Evolutionary conservation across 1,140 invertebrate genomes (phyloP), one percentile per base, ranked within the genome.

Genomic region (Teleopsis dalmanni): DNA sequence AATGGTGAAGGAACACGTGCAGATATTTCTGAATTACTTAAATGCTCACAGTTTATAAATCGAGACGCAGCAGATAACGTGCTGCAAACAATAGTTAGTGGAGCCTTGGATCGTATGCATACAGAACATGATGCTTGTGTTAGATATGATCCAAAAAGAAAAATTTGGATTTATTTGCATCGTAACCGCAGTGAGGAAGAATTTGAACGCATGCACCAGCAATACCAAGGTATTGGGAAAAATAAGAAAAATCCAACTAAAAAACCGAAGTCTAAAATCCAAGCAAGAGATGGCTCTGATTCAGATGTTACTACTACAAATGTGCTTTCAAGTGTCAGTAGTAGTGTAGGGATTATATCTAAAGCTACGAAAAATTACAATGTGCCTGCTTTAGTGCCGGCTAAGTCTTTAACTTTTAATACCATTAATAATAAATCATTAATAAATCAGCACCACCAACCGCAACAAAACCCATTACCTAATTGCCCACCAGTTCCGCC

Each of bases 1-100:
- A 95, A 91, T 71, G 92, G 93, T 1, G 90, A 96, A 75, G 93
- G 94, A 19, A 94, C 92, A 1, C 73, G 91, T 22, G 81, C 85
- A 4, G 91, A 96, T 59, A 93, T 96, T 4, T 70, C 67, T 3
- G 68, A 71, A 47, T 43, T 71, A 16, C 37, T 71, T 0, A 70
- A 70, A 35, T 70, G 65, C 23, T 93, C 89, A 0, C 88, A 92
- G 59, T 95, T 89, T 57, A 77, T 95, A 23, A 79, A 81, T 18
- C 78, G 79, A 27, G 81, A 82, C 36, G 81, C 85, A 25, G 79
- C 81, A 29, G 83, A 87, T 51, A 83, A 74, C 49, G 73, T 84
- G 33, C 62, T 91, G 3, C 85, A 91, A 65, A 87, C 85, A 6
- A 88, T 91, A 1, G 90, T 95, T 0, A 91, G 87, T 60, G 89